Evolutionary conservation across 2,888 invertebrate genomes (phyloP).

Genomic region (Philonicus albiceps): DNA sequence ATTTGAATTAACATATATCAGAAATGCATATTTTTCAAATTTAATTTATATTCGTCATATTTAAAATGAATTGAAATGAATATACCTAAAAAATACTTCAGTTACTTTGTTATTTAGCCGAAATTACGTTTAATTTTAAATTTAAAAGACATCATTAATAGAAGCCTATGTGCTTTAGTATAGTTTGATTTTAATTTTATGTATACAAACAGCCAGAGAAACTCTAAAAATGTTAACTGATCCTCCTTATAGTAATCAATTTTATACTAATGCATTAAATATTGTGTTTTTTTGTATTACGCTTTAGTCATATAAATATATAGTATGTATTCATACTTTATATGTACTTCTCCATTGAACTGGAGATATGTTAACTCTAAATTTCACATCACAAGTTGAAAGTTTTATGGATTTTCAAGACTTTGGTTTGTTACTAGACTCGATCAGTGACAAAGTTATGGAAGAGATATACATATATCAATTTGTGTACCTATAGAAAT

Average conservation of each 20-base stretch:
- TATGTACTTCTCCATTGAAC: constrained; percentile 58
- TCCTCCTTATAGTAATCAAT: constrained; percentile 40
- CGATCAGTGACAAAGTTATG: constrained; percentile 19
- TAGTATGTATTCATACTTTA: constrained; percentile 44
- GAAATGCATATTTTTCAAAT: background rate
- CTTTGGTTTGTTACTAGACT: constrained; percentile 21
- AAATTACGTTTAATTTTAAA: background rate
- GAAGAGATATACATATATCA: constrained; percentile 15
- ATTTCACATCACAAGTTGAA: constrained; percentile 64
- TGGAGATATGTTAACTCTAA: constrained; percentile 64
- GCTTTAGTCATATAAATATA: constrained; percentile 39
- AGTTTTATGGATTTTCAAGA: constrained; percentile 50
- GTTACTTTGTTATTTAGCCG: background rate
- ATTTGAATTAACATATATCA: too few relatives aligned
- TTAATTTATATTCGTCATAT: background rate
- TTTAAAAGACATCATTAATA: constrained; percentile 3
- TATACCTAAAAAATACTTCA: background rate
- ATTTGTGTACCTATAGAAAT: background rate
- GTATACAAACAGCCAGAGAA: constrained; percentile 51
- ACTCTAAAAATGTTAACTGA: constrained; percentile 52
- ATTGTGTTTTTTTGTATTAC: constrained; percentile 37
- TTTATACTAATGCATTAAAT: constrained; percentile 28
- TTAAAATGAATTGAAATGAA: background rate
- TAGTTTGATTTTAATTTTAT: constrained; percentile 40
- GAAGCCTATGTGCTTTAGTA: constrained; percentile 12